These are phyloP conservation scores for Hesperophylax magnus DNA, from an alignment of 1,140 invertebrate genomes.

Conservation along the genomic window DNA sequence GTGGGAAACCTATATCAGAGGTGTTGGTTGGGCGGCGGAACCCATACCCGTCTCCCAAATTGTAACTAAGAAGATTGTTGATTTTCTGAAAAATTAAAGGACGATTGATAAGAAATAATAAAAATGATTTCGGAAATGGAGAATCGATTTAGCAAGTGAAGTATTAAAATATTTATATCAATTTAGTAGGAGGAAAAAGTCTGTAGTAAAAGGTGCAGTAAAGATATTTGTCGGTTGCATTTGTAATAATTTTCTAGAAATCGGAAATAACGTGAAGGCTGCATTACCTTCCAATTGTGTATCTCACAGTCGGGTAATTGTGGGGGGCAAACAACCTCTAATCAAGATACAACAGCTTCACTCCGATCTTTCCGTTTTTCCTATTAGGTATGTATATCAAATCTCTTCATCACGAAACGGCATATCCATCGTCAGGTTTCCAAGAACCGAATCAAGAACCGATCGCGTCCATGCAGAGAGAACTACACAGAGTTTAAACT, in stretches of 20 bases:
- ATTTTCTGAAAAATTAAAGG: no score
- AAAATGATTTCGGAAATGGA: no score
- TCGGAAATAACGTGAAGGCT: not conserved
- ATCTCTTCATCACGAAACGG: slow-evolving; percentile 9
- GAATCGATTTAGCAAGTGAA: no score
- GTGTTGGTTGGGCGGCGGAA: no score
- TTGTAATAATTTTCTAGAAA: not conserved
- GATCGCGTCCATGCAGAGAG: not conserved
- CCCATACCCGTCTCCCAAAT: no score
- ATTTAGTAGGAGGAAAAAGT: no score
- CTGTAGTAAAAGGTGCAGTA: no score
- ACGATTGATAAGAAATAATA: no score
- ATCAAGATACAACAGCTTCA: not conserved
- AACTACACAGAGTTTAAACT: not conserved
- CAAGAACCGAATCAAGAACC: not conserved
- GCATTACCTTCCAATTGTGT: not conserved
- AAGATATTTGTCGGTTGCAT: no score
- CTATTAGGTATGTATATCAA: not conserved
- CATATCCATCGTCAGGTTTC: not conserved
- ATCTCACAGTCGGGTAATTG: slow-evolving; percentile 2
- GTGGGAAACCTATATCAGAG: no score
- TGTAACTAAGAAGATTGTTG: no score
- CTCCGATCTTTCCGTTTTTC: not conserved
- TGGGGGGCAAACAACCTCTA: not conserved
- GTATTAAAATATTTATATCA: no score